phyloP scores from a whole-genome alignment of 2,888 invertebrate genomes.

The Oscheius sp. region DNA sequence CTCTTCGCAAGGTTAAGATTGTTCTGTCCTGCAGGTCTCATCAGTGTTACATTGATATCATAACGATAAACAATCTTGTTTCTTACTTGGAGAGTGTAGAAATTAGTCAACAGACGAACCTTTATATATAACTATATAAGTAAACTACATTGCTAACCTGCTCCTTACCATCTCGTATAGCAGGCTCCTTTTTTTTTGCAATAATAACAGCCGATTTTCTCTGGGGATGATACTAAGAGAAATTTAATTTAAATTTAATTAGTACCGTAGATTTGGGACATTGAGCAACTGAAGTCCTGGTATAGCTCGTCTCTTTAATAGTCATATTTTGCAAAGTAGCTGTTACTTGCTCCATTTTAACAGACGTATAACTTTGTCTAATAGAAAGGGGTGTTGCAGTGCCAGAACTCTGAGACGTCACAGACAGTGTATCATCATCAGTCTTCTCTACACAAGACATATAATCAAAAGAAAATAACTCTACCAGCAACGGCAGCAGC shows the following conservation, averaged over 20 bases:
- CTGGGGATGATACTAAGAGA: background rate
- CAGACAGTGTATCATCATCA: constrained; percentile 8
- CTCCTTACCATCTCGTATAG: constrained; percentile 14
- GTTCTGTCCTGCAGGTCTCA: constrained; percentile 5
- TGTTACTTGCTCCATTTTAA: no score
- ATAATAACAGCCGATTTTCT: constrained; percentile 20
- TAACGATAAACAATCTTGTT: constrained; percentile 32
- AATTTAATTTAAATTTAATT: background rate
- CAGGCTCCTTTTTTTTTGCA: constrained; percentile 25
- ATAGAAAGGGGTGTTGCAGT: background rate
- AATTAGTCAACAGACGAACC: constrained; percentile 2
- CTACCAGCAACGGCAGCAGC: background rate
- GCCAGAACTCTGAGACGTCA: constrained; percentile 6
- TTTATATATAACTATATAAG: background rate
- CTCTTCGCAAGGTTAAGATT: constrained; percentile 16
- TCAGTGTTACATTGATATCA: constrained; percentile 20
- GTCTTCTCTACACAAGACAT: background rate
- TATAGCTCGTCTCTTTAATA: background rate
- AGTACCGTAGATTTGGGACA: background rate
- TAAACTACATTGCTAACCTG: background rate
- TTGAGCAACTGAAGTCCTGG: background rate
- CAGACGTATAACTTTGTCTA: background rate
- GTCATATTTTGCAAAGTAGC: no score
- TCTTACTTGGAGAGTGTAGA: constrained; percentile 23
- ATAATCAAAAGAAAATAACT: background rate